Evolutionary conservation across 1,140 invertebrate genomes (phyloP), one percentile per base, ranked within the genome.

Genomic region (Monomorium pharaonis): DNA sequence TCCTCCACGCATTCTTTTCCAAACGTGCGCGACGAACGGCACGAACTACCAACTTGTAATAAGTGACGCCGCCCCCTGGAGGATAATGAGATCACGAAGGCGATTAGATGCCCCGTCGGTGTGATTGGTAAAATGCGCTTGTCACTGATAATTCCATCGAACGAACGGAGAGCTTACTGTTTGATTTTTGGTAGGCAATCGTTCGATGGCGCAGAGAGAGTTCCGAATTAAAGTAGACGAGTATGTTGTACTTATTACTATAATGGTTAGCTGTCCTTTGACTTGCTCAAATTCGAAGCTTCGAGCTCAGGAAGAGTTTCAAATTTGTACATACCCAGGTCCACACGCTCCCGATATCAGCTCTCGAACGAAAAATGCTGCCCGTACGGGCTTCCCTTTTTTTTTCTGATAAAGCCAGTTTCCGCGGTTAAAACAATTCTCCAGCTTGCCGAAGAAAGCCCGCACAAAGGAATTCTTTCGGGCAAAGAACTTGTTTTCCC

Each of bases 391-490:
- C 7, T n/a, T n/a, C n/a, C n/a, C n/a, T n/a, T n/a, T n/a, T n/a
- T n/a, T 54, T 56, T 54, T 24, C 24, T 67, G 62, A 14, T 27
- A 14, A 24, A 51, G 16, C 21, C 74, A 16, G 21, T 37, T 60
- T 69, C 33, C n/a, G 30, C 33, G 44, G 9, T 37, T 80, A 12
- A 67, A 80, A 69, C 44, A 78, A 69, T 80, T 63, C 44, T 65
- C 21, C 33, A 37, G 44, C 76, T 24, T 3, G 30, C 16, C 62
- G 24, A 69, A 69, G 27, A 42, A 37, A 69, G n/a, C n/a, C 9
- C 10, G n/a, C 67, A 51, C 44, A 51, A 80, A 80, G 14, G 60
- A 37, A 80, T 80, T 80, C 62, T 65, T 67, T 51, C 16, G 21
- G 24, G 42, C 44, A 80, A 80, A 37, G 44, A 51, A 80, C 65